phyloP scores from a whole-genome alignment of 2,888 invertebrate species.

The Rhagonycha lutea region DNA sequence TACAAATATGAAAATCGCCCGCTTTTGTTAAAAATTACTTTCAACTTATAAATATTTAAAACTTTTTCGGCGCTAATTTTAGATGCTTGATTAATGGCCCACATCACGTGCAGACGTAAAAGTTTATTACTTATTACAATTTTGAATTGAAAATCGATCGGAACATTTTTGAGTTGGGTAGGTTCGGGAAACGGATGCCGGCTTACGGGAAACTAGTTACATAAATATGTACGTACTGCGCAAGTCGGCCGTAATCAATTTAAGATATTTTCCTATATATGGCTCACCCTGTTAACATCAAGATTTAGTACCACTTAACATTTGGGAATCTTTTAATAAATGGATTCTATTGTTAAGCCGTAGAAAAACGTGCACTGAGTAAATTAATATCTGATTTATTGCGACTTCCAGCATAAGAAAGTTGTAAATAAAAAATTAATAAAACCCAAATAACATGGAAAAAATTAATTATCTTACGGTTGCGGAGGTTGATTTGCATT shows the following conservation, averaged over 20 bases:
- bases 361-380: not conserved
- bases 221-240: not conserved
- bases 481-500: not conserved
- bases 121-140: not conserved
- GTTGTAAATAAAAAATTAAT: not conserved
- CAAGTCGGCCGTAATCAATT: not conserved
- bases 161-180: not conserved
- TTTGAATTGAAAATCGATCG: not conserved
- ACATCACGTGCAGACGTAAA: not conserved
- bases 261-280: not conserved
- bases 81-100: not conserved
- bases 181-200: not conserved
- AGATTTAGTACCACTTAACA: not conserved
- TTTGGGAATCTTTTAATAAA: not conserved
- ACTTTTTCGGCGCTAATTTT: not conserved
- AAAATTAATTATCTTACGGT: not conserved
- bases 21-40: not conserved
- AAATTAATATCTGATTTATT: not conserved
- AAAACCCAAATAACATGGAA: not conserved
- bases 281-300: not conserved
- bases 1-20: not conserved
- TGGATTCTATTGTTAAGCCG: not conserved
- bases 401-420: not conserved
- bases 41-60: not conserved
- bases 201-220: not conserved